Evolutionary conservation across 1,140 invertebrate genomes (phyloP).

Genomic region (Cardiocondyla obscurior): DNA sequence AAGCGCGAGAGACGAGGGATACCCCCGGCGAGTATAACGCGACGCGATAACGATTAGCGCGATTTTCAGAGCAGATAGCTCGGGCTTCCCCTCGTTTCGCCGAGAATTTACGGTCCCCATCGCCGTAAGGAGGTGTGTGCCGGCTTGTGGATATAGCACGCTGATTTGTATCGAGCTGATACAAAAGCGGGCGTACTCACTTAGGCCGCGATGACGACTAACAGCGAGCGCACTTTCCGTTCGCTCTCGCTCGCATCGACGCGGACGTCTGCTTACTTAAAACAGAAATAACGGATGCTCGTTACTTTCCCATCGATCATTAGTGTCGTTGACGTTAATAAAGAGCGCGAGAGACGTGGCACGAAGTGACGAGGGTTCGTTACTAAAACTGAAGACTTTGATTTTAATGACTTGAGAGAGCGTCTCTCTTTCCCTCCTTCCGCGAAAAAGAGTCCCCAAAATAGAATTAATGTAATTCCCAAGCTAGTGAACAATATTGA

Average conservation of each 20-base stretch:
- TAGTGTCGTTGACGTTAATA: slow-evolving; percentile 50
- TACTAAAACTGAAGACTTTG: slow-evolving; percentile 47
- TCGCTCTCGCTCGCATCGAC: slow-evolving; percentile 2
- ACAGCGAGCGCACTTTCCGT: not conserved
- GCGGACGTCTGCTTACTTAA: slow-evolving; percentile 75
- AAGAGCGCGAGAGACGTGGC: slow-evolving; percentile 32
- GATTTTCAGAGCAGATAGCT: slow-evolving; percentile 11
- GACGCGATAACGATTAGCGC: slow-evolving; percentile 23
- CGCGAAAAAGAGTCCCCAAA: not conserved
- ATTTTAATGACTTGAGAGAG: slow-evolving; percentile 33
- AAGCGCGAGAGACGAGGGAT: slow-evolving; percentile 28
- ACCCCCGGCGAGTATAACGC: slow-evolving; percentile 19
- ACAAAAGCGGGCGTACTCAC: slow-evolving; percentile 44
- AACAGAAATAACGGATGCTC: slow-evolving; percentile 74
- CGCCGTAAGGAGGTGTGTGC: not conserved
- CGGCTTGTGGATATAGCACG: slow-evolving; percentile 19
- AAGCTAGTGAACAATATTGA: not conserved
- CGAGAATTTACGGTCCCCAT: slow-evolving; percentile 1
- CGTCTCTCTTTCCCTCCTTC: not conserved
- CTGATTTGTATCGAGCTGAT: slow-evolving; percentile 43
- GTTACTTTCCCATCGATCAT: slow-evolving; percentile 46
- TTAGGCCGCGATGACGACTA: not conserved
- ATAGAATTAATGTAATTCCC: slow-evolving; percentile 32
- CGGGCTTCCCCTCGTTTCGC: slow-evolving; percentile 14
- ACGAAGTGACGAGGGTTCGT: slow-evolving; percentile 46